Base-by-base conservation (phyloP, 2,113 vertebrate genomes). In the Genyomyrus donnyi region DNA sequence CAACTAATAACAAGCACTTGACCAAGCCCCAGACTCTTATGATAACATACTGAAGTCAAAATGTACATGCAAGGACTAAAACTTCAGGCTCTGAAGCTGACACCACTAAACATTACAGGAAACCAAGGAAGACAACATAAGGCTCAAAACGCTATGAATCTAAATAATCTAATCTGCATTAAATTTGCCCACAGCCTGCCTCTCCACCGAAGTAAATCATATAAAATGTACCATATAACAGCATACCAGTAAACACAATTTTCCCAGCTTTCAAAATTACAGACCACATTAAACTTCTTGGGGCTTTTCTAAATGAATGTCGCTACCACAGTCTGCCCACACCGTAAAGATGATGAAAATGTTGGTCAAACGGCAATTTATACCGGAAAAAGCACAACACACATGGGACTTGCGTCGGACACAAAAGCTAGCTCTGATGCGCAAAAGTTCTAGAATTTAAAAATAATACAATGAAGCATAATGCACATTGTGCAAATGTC, bases 181-280 rank as follows among this genome's bases (percentile, higher is more conserved):
- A 86, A 89, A 24, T 50, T 46, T 48, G 27, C 74, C 31, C 74
- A 42, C 74, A 80, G 74, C 74, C 74, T 17, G 35, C 17, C 74
- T 15, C 13, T 39, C 74, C 74, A 19, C 74, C 35, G 74, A 42
- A 39, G 5, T 80, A 80, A 80, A 80, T 80, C 74, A 42, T 42
- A 80, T 80, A 80, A 80, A 80, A 80, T 19, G 10, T 5, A 80
- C 35, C 74, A 80, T 80, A 80, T 80, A 80, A 80, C 35, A 7
- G 31, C 35, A 80, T 17, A 80, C 74, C 74, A 80, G 74, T 80
- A 80, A 80, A 80, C 74, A 27, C 52, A 35, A 17, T 62, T 45
- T 88, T 88, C 49, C 53, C 52, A 74, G 83, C 52, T 89, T 74
- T 66, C 49, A 89, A 85, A 91, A 89, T 89, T 27, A 91, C 48